These are phyloP conservation scores for Scomber scombrus DNA, from an alignment of 2,113 vertebrate genomes.

Conservation along the genomic window DNA sequence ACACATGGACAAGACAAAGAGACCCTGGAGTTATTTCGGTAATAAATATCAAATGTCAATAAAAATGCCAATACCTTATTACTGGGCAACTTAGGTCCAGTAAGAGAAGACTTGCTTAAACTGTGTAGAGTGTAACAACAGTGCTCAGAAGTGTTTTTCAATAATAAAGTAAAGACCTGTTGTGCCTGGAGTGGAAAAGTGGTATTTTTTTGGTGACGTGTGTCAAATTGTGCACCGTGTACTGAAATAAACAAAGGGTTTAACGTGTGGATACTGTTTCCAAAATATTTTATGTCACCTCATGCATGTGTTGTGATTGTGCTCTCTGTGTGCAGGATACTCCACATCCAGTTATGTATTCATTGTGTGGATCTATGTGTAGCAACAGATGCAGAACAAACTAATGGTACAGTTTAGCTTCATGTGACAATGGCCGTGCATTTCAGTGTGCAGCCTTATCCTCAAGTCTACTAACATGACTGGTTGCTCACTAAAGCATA, in stretches of 20 bases:
- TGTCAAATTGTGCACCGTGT: neutral
- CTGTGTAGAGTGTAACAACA: slow-evolving; percentile 7
- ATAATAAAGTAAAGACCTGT: slow-evolving; percentile 7
- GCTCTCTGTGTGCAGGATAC: slow-evolving; percentile 22
- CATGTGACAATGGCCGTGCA: slow-evolving; percentile 8
- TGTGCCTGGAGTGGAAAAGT: slow-evolving; percentile 11
- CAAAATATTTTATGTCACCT: neutral
- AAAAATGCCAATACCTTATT: neutral
- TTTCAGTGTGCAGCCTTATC: slow-evolving; percentile 29
- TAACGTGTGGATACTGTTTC: neutral
- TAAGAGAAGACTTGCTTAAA: neutral
- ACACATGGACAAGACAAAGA: slow-evolving; percentile 63
- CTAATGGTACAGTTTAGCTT: slow-evolving; percentile 2
- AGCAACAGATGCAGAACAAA: neutral
- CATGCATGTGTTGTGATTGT: slow-evolving; percentile 14
- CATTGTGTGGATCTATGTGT: slow-evolving; percentile 21
- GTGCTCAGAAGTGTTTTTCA: neutral
- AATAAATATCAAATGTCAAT: slow-evolving; percentile 14
- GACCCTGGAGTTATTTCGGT: slow-evolving; percentile 73
- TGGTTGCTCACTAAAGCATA: neutral
- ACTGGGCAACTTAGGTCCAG: neutral
- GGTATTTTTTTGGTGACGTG: neutral
- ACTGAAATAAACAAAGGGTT: neutral
- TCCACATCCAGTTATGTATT: neutral
- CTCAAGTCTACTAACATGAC: slow-evolving; percentile 7